Evolutionary conservation across 2,113 vertebrate species (phyloP).

Genomic region (Carassius auratus): DNA sequence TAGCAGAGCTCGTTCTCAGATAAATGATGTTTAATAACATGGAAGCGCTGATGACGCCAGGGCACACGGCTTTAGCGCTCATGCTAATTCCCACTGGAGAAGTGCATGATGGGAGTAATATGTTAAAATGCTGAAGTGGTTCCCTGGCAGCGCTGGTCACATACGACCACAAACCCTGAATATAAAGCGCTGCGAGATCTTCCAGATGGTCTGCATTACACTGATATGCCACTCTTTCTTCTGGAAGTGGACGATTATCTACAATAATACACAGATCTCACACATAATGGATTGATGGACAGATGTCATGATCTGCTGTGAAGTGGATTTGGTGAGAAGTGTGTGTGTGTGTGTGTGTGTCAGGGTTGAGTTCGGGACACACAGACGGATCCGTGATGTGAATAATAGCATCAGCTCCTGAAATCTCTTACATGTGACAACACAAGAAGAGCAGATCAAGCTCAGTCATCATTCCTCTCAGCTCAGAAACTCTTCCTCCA

Average conservation of each 20-base stretch:
- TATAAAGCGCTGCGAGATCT: not conserved
- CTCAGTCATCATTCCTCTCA: not conserved
- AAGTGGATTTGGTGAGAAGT: not conserved
- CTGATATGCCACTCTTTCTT: not conserved
- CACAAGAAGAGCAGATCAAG: not conserved
- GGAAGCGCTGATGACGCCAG: slow-evolving; percentile 47
- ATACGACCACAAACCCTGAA: not conserved
- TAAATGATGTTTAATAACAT: slow-evolving; percentile 50
- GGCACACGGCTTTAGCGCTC: slow-evolving; percentile 21
- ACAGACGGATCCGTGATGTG: not conserved
- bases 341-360: not conserved
- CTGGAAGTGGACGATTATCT: not conserved
- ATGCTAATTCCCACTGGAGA: slow-evolving; percentile 38
- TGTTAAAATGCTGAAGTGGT: slow-evolving; percentile 20
- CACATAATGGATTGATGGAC: not conserved
- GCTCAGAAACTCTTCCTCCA: not conserved
- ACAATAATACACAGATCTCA: not conserved
- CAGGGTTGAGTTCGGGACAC: not conserved
- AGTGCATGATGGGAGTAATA: slow-evolving; percentile 39
- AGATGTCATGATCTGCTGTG: not conserved
- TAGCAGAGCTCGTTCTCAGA: slow-evolving; percentile 14
- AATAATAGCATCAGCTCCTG: not conserved
- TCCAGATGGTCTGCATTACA: not conserved
- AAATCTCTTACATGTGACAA: not conserved
- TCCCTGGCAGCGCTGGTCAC: slow-evolving; percentile 1